phyloP scores from a whole-genome alignment of 2,888 invertebrate genomes.

The Blera fallax region DNA sequence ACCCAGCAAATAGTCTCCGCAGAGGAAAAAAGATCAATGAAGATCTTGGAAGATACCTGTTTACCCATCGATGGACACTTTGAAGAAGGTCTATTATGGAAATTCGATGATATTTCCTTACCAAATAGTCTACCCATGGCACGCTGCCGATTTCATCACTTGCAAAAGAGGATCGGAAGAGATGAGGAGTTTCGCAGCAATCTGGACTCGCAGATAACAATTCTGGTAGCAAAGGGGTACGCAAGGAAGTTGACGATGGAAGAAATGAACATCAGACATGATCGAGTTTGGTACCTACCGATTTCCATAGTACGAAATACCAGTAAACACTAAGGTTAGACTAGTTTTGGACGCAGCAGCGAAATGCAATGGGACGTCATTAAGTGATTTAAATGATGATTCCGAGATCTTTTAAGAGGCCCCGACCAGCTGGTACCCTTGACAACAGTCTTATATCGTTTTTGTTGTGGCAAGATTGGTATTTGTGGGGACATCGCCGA shows the following conservation, averaged over 20 bases:
- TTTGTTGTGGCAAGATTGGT: slow-evolving; percentile 52
- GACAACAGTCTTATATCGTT: slow-evolving; percentile 53
- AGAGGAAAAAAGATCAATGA: slow-evolving; percentile 17
- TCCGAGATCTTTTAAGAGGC: slow-evolving; percentile 76
- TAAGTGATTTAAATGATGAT: slow-evolving; percentile 76
- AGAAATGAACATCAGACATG: slow-evolving; percentile 39
- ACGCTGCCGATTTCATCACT: no score
- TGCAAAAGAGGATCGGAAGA: not conserved
- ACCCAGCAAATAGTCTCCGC: not conserved
- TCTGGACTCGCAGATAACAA: no score
- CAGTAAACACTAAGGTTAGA: slow-evolving; percentile 75
- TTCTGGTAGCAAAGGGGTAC: no score
- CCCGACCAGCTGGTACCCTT: slow-evolving; percentile 74
- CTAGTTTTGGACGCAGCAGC: slow-evolving; percentile 78
- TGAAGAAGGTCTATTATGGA: slow-evolving; percentile 72
- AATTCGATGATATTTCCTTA: slow-evolving; percentile 46
- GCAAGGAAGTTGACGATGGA: not conserved
- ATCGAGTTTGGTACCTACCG: not conserved
- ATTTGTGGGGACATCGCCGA: slow-evolving; percentile 70
- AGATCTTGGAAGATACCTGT: slow-evolving; percentile 38
- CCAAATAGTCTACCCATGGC: not conserved
- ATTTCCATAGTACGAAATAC: slow-evolving; percentile 64
- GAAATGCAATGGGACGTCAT: slow-evolving; percentile 72
- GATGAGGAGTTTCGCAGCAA: not conserved
- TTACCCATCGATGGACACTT: slow-evolving; percentile 13